phyloP scores from a whole-genome alignment of 1,140 invertebrate genomes.

The Mizuhopecten yessoensis region DNA sequence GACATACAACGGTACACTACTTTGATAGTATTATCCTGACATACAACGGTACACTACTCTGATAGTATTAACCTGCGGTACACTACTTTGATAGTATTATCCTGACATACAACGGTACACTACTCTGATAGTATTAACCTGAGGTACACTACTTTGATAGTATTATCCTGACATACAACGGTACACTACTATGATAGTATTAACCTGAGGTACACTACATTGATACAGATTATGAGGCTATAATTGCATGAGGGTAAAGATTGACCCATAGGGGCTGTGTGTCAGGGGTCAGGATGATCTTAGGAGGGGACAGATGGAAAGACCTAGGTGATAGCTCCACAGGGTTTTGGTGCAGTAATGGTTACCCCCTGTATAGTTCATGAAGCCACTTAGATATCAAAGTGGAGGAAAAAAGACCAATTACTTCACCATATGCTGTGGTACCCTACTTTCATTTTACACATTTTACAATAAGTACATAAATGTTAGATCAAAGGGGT shows the following conservation, averaged over 20 bases:
- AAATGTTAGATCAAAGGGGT: constrained; percentile 24
- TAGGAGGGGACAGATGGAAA: background rate
- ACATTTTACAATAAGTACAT: constrained; percentile 35
- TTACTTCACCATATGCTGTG: constrained; percentile 30
- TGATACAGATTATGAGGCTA: background rate
- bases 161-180: too few species aligned
- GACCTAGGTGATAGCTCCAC: background rate
- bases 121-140: too few species aligned
- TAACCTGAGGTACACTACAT: too few species aligned
- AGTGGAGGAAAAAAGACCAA: constrained; percentile 6
- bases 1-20: too few species aligned
- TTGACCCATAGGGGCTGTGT: too few species aligned
- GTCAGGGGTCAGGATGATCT: background rate
- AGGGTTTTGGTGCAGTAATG: background rate
- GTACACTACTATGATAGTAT: too few species aligned
- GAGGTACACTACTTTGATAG: too few species aligned
- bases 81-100: too few species aligned
- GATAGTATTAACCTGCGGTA: too few species aligned
- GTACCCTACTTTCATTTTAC: constrained; percentile 6
- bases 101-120: too few species aligned
- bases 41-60: too few species aligned
- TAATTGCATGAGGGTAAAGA: background rate
- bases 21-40: too few species aligned
- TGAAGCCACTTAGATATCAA: constrained; percentile 27
- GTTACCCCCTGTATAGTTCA: constrained; percentile 1